phyloP scores from a whole-genome alignment of 2,888 invertebrate genomes.

The Saturnia pavonia region DNA sequence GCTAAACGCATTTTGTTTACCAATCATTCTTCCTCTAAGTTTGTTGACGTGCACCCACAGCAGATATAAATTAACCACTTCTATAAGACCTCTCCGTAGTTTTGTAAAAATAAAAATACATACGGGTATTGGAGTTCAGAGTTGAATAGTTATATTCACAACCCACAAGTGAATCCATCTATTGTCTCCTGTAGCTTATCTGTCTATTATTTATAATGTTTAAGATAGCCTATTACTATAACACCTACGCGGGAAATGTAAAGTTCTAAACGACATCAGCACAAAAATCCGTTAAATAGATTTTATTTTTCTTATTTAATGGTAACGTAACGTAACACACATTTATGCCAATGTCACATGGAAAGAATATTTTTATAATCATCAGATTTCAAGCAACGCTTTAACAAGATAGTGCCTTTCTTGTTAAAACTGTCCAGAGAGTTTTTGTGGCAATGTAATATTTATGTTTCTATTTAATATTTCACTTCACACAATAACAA shows the following conservation, averaged over 20 bases:
- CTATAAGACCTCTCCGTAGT: constrained; percentile 30
- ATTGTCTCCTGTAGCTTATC: constrained; percentile 70
- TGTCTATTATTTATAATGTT: constrained; percentile 74
- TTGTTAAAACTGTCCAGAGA: too few species aligned
- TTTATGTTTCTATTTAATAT: too few species aligned
- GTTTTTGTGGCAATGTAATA: too few species aligned
- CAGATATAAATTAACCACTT: constrained; percentile 33
- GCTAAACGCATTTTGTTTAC: constrained; percentile 47
- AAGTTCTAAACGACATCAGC: not conserved
- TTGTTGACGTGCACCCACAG: constrained; percentile 58
- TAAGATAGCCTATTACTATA: constrained; percentile 57
- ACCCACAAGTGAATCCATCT: constrained; percentile 61
- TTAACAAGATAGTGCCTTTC: too few species aligned
- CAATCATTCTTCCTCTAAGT: constrained; percentile 49
- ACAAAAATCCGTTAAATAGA: constrained; percentile 36
- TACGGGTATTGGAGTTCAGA: constrained; percentile 27
- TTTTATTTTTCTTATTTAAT: too few species aligned
- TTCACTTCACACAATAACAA: too few species aligned
- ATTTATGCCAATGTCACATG: too few species aligned
- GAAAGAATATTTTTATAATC: too few species aligned
- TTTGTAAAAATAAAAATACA: constrained; percentile 1
- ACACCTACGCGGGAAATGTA: constrained; percentile 57
- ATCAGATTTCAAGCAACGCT: too few species aligned
- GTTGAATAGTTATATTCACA: constrained; percentile 41
- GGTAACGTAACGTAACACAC: too few species aligned